These are phyloP conservation scores for Pocillopora grandis DNA, from an alignment of 92 coral and sea anemone species.

Conservation along the genomic window DNA sequence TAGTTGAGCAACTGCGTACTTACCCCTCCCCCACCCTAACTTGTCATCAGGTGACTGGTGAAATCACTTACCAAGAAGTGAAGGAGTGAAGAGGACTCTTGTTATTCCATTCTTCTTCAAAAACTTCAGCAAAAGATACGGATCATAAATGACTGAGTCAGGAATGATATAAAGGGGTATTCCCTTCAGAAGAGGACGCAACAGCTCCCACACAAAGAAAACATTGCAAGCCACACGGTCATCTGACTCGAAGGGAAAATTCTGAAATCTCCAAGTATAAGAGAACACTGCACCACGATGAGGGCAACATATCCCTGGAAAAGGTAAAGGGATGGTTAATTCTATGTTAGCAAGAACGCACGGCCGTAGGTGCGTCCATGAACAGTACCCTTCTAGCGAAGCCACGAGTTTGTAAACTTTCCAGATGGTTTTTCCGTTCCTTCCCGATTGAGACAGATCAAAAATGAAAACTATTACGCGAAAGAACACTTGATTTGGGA, in stretches of 20 bases:
- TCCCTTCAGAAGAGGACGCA: slow-evolving; percentile 66
- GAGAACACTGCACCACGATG: slow-evolving; percentile 87
- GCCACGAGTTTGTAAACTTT: too few species aligned
- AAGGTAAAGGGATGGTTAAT: not conserved
- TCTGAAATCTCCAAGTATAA: slow-evolving; percentile 70
- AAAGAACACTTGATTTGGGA: too few species aligned
- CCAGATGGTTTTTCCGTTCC: too few species aligned
- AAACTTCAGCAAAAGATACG: slow-evolving; percentile 68
- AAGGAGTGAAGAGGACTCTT: slow-evolving; percentile 79
- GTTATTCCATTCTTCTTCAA: slow-evolving; percentile 74
- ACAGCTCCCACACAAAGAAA: slow-evolving; percentile 88
- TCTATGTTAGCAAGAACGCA: not conserved
- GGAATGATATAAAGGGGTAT: slow-evolving; percentile 77
- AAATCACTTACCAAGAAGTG: slow-evolving; percentile 69
- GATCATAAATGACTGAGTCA: slow-evolving; percentile 83
- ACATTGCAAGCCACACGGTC: slow-evolving; percentile 89
- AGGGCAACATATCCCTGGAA: slow-evolving; percentile 84
- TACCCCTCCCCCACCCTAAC: not conserved
- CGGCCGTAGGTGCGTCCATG: not conserved
- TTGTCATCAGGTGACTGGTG: not conserved
- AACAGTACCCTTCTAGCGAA: too few species aligned
- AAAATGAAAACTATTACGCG: too few species aligned
- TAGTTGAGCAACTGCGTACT: too few species aligned
- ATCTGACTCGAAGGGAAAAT: slow-evolving; percentile 69
- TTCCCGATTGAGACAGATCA: too few species aligned